Conservation (phyloP, 2,797 vertebrate genomes). For the Acipenser transmontanus region DNA sequence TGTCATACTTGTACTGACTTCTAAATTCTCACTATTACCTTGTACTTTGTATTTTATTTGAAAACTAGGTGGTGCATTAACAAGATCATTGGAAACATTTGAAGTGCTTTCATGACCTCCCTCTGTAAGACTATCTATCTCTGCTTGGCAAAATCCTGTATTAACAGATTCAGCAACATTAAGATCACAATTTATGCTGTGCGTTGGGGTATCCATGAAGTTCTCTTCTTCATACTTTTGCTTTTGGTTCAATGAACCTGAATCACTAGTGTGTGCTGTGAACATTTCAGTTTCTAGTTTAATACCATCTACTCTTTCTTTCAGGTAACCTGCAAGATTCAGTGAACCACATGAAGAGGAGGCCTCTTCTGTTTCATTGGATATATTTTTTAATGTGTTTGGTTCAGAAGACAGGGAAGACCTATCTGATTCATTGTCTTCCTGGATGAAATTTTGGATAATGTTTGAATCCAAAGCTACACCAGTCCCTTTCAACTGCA, state of each 20-base stretch:
- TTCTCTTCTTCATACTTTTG: slow-evolving; percentile 17
- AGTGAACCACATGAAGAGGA: slow-evolving; percentile 11
- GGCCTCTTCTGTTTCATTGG: slow-evolving; percentile 18
- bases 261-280: not conserved
- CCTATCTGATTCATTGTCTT: slow-evolving; percentile 25
- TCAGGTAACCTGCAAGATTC: not conserved
- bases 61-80: no score
- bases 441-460: slow-evolving; percentile 17
- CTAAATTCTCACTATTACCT: not conserved
- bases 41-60: not conserved
- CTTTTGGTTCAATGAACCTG: slow-evolving; percentile 16
- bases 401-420: slow-evolving; percentile 28
- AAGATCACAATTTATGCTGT: slow-evolving; percentile 16
- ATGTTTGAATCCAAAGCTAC: slow-evolving; percentile 8
- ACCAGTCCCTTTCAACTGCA: no score
- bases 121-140: no score
- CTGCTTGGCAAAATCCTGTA: no score
- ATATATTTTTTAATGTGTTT: slow-evolving; percentile 1
- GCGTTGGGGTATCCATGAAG: slow-evolving; percentile 23
- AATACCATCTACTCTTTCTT: not conserved
- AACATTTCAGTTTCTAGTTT: not conserved
- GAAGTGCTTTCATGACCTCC: no score
- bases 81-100: no score
- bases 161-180: slow-evolving; percentile 16
- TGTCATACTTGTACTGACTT: not conserved